Percentiles rank a stretch among this genome's conserved stretches.
Evolutionary conservation across 2,797 vertebrate genomes (phyloP).

Genomic region (Poecilia velifera): DNA sequence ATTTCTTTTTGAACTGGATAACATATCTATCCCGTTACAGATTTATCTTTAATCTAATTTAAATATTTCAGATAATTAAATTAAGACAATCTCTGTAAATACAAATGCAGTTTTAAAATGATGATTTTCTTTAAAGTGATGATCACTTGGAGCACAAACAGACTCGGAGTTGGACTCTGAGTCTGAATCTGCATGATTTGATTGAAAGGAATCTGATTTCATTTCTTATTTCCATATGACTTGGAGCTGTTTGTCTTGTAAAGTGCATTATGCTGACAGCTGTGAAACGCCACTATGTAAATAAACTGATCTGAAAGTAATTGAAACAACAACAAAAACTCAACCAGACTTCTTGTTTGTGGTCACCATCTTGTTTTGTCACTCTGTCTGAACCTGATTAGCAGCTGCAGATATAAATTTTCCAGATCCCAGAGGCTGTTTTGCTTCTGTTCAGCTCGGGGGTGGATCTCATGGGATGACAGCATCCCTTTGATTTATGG

Average conservation of each 20-base stretch:
- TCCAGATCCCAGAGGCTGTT: constrained; percentile 39
- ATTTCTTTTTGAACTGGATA: not conserved
- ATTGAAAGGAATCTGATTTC: not conserved
- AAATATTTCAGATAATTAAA: not conserved
- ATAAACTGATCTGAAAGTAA: not conserved
- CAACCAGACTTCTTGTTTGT: constrained; percentile 16
- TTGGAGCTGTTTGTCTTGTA: not conserved
- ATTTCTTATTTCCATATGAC: not conserved
- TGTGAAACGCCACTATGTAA: not conserved
- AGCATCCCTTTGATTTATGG: constrained; percentile 61
- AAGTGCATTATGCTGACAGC: not conserved
- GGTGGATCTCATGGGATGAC: constrained; percentile 24
- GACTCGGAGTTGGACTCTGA: not conserved
- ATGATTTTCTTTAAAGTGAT: not conserved
- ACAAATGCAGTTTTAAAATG: not conserved
- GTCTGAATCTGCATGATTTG: not conserved
- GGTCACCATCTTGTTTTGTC: constrained; percentile 39
- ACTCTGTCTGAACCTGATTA: constrained; percentile 37
- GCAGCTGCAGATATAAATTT: constrained; percentile 48
- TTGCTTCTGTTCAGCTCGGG: constrained; percentile 35
- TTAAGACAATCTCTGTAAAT: not conserved
- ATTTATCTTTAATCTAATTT: not conserved
- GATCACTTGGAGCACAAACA: not conserved
- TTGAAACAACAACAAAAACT: constrained; percentile 4
- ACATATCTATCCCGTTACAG: not conserved